Conservation (phyloP, 2,797 vertebrate genomes). For the Paratrypauchen microcephalus region DNA sequence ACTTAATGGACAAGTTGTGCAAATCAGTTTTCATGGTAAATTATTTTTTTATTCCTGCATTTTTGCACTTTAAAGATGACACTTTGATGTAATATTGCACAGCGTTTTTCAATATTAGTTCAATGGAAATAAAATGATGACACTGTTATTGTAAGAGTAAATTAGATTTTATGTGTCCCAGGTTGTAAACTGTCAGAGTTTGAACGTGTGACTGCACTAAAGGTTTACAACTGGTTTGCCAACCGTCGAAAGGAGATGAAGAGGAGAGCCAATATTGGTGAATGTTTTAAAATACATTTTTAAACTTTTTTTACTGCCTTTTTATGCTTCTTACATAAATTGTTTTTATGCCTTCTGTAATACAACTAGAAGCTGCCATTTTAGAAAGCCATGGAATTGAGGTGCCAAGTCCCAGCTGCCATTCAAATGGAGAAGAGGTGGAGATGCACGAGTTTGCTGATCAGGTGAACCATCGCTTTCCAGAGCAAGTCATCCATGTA, state of each 20-base stretch:
- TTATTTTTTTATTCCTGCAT: neutral
- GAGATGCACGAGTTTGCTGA: conserved; percentile 81
- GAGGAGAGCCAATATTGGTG: conserved; percentile 85
- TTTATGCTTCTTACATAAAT: neutral
- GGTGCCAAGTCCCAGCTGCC: conserved; percentile 83
- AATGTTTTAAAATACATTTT: conserved; percentile 18
- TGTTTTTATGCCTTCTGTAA: neutral
- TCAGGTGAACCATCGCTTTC: conserved; percentile 76
- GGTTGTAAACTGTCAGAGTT: conserved; percentile 85
- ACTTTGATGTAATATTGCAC: neutral
- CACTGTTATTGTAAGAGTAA: neutral
- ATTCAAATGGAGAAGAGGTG: conserved; percentile 82
- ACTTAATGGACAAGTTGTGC: neutral
- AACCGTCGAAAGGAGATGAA: conserved; percentile 88
- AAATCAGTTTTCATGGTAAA: neutral
- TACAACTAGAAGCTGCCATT: conserved; percentile 81
- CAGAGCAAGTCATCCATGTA: conserved; percentile 66
- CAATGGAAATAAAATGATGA: neutral
- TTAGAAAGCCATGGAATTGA: conserved; percentile 85
- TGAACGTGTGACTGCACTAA: conserved; percentile 82
- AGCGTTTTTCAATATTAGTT: neutral
- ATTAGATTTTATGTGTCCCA: conserved; percentile 33
- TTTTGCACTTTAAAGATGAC: conserved; percentile 7
- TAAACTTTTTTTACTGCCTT: neutral
- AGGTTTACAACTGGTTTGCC: conserved; percentile 87